Percentiles rank a stretch among this genome's conserved stretches.
Conservation (phyloP, 2,113 vertebrate genomes). For the Motacilla tschutschensis region DNA sequence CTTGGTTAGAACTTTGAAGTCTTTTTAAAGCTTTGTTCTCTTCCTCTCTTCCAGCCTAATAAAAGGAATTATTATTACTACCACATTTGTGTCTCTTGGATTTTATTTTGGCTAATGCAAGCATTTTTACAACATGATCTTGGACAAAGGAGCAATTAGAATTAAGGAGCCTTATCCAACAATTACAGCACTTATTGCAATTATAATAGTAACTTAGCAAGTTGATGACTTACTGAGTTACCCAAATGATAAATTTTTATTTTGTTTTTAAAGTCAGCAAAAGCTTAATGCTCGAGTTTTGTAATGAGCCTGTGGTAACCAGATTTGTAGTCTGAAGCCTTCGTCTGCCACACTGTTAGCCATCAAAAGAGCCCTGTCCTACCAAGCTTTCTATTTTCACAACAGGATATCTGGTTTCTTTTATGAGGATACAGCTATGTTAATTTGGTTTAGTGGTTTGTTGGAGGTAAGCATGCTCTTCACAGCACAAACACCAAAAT, state of each 20-base stretch:
- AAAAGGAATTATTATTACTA: constrained; percentile 85
- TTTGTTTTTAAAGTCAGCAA: constrained; percentile 75
- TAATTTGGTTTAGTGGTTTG: constrained; percentile 88
- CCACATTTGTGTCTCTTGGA: constrained; percentile 82
- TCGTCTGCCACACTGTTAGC: constrained; percentile 72
- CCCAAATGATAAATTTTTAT: constrained; percentile 73
- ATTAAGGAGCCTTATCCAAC: constrained; percentile 75
- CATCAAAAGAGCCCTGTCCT: constrained; percentile 81
- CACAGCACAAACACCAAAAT: constrained; percentile 83
- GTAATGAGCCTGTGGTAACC: constrained; percentile 73
- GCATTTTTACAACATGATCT: constrained; percentile 74
- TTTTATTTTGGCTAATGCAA: constrained; percentile 78
- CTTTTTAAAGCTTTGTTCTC: constrained; percentile 83
- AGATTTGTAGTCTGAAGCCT: constrained; percentile 76
- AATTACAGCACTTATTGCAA: constrained; percentile 75
- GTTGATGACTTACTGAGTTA: constrained; percentile 71
- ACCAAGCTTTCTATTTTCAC: constrained; percentile 81
- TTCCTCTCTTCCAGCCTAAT: constrained; percentile 79
- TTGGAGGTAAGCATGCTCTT: constrained; percentile 84
- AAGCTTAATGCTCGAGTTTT: constrained; percentile 65
- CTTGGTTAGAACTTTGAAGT: constrained; percentile 77
- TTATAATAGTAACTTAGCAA: constrained; percentile 67
- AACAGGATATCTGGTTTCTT: constrained; percentile 89
- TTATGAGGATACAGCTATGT: constrained; percentile 87
- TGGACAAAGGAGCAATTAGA: constrained; percentile 77